Conservation (phyloP, 2,113 vertebrate species). For the Trematocara stigmaticum region DNA sequence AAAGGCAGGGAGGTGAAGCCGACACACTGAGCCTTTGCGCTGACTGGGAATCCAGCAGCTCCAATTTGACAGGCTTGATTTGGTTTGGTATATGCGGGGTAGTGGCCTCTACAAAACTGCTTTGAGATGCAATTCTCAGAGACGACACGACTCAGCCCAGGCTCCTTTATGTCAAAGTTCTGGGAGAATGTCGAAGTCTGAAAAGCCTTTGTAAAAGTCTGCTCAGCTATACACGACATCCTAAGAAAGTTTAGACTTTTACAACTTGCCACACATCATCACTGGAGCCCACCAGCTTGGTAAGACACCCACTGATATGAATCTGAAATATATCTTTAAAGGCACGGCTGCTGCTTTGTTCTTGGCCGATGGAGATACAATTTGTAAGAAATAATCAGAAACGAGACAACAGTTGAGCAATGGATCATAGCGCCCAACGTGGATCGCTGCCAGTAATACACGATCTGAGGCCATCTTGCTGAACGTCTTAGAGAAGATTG, state of each 20-base stretch:
- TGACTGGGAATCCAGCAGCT: constrained; percentile 19
- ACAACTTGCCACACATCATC: not conserved
- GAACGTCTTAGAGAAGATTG: not conserved
- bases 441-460: not conserved
- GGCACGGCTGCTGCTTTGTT: not conserved
- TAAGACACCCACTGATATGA: not conserved
- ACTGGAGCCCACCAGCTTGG: not conserved
- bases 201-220: constrained; percentile 14
- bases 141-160: not conserved
- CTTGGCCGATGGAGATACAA: not conserved
- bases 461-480: not conserved
- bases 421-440: not conserved
- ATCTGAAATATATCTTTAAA: not conserved
- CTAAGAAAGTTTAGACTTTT: not conserved
- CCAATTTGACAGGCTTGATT: constrained; percentile 44
- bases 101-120: not conserved
- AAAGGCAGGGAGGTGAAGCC: not conserved
- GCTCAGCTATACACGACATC: not conserved
- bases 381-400: not conserved
- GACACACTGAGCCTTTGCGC: not conserved
- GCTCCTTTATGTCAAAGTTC: constrained; percentile 17
- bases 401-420: not conserved
- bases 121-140: constrained; percentile 16
- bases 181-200: constrained; percentile 6
- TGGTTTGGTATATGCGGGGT: constrained; percentile 26